Base-by-base conservation (phyloP, 2,888 invertebrate species). In the Mimumesa dahlbomi region DNA sequence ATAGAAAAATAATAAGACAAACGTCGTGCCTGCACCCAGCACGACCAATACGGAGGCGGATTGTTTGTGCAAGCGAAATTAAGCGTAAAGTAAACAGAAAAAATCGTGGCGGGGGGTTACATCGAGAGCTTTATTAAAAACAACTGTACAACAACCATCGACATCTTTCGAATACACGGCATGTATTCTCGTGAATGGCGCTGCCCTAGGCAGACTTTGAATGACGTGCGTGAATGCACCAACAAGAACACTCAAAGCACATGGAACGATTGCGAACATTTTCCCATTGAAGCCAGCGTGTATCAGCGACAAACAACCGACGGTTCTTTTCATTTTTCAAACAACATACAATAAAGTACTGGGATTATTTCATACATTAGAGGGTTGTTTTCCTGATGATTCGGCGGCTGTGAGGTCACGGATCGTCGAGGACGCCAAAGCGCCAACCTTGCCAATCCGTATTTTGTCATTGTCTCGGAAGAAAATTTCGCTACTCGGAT, bases 311-410 rank as follows among this genome's bases (percentile, higher is more conserved):
- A 34, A 21, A 48, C 42, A 5, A 48, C 2, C 48, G 61, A 36
- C 22, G 4, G 3, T 40, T 19, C 1, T 31, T 22, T 22, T 2
- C 19, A 13, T 48, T 49, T 14, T 18, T 54, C 58, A 64, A 72
- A 70, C 54, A 65, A 71, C 71, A 65, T 71, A 72, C 65, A 71
- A 72, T 65, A 72, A 72, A 38, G 52, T 56, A 65, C 16, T 52
- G 38, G 2, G 29, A 25, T 29, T 48, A 29, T 57, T 75, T 79
- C 88, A 82, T 89, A 89, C 89, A 89, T 89, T 81, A 89, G 86
- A 64, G 89, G 89, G 83, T 89, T 89, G 88, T 87, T 89, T 78
- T 89, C 89, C 87, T 88, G 89, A 81, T 85, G 86, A 85, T 84
- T 86, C 50, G 83, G 72, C 36, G 87, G 85, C 63, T 88, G 89